A percentile compares a stretch with the other conserved stretches of the same genome.
Evolutionary conservation across 2,797 vertebrate genomes (phyloP).

Genomic region (Oreochromis mossambicus): DNA sequence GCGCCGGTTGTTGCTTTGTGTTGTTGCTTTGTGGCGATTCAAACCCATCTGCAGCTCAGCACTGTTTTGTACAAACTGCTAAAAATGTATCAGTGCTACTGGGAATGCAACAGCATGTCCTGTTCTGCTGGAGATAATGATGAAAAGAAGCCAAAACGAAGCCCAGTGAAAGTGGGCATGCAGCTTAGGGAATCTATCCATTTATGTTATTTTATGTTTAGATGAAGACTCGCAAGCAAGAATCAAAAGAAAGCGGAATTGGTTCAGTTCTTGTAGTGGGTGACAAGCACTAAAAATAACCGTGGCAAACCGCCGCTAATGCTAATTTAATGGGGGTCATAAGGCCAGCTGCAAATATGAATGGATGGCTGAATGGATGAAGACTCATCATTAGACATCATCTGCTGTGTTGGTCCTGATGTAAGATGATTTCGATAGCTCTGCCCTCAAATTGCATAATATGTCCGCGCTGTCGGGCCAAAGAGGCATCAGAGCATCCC

Average conservation of each 20-base stretch:
- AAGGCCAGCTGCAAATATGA: background rate
- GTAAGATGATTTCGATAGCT: background rate
- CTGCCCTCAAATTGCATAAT: background rate
- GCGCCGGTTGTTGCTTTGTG: constrained; percentile 17
- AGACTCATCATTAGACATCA: background rate
- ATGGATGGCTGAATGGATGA: background rate
- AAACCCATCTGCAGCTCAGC: constrained; percentile 29
- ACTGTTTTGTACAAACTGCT: constrained; percentile 31
- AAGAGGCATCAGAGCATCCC: background rate
- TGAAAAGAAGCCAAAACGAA: constrained; percentile 14
- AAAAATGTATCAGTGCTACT: constrained; percentile 40
- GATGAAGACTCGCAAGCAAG: constrained; percentile 1
- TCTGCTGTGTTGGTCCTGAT: background rate
- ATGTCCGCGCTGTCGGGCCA: background rate
- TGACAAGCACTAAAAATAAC: background rate
- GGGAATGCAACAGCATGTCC: constrained; percentile 33
- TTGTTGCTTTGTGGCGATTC: constrained; percentile 26
- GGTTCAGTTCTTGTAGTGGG: background rate
- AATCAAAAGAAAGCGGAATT: background rate
- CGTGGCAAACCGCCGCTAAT: background rate
- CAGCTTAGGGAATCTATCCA: background rate
- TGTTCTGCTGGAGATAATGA: constrained; percentile 33
- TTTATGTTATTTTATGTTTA: constrained; percentile 5
- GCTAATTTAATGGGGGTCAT: background rate
- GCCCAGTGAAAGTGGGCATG: background rate